A percentile compares a stretch with the other conserved stretches of the same genome.
These are phyloP conservation scores for Malacoraja senta DNA, from an alignment of 2,797 vertebrate genomes.

Conservation along the genomic window DNA sequence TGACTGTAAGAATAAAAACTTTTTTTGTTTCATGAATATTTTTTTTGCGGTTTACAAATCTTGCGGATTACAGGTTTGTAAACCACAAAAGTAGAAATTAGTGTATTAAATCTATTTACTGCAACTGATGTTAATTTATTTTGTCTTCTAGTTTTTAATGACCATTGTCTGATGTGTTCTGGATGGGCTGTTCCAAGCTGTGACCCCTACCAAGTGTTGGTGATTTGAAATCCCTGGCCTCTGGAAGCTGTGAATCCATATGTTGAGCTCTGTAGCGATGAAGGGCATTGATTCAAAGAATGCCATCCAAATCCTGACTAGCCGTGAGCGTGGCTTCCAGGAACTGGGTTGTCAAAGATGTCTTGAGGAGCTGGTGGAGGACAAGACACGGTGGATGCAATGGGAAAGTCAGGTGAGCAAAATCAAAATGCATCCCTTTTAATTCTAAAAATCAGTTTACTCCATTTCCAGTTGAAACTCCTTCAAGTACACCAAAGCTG, in stretches of 20 bases:
- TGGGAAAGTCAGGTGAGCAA: slow-evolving; percentile 92
- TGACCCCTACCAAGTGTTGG: slow-evolving; percentile 45
- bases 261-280: slow-evolving; percentile 57
- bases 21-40: background rate
- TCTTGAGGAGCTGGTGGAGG: slow-evolving; percentile 92
- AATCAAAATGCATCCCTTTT: no score
- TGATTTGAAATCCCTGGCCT: slow-evolving; percentile 52
- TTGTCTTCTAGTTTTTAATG: slow-evolving; percentile 56
- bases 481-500: background rate
- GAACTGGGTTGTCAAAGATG: slow-evolving; percentile 82
- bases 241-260: slow-evolving; percentile 45
- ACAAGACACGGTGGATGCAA: slow-evolving; percentile 96
- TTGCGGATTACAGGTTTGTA: no score
- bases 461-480: no score
- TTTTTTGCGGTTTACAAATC: background rate
- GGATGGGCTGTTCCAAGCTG: slow-evolving; percentile 64
- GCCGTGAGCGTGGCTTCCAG: slow-evolving; percentile 81
- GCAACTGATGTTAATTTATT: slow-evolving; percentile 42
- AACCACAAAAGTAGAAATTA: background rate
- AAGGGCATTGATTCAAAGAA: slow-evolving; percentile 82
- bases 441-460: background rate
- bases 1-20: background rate
- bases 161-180: slow-evolving; percentile 61
- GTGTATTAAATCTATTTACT: slow-evolving; percentile 27
- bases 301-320: slow-evolving; percentile 85